phyloP scores from a whole-genome alignment of 2,797 vertebrate species.

The Malurus splendens region DNA sequence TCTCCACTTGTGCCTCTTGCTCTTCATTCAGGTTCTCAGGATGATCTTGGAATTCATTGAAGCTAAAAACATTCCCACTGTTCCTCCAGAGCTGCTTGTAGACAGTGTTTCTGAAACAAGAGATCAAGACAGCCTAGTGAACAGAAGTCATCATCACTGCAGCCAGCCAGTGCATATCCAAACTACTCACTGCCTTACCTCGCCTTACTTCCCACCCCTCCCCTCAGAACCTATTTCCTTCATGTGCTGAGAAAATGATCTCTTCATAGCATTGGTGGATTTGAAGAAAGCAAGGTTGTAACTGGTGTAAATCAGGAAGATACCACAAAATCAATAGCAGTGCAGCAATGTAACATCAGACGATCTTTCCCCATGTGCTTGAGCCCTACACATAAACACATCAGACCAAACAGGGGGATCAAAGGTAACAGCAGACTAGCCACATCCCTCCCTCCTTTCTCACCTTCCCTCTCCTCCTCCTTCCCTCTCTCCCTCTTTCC shows the following conservation, averaged over 20 bases:
- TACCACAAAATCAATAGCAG: not conserved
- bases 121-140: not conserved
- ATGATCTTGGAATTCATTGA: conserved; percentile 27
- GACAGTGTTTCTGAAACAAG: conserved; percentile 81
- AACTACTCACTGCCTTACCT: not conserved
- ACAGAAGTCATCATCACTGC: not conserved
- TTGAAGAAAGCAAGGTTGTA: not conserved
- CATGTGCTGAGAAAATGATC: not conserved
- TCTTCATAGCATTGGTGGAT: not conserved
- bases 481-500: not conserved
- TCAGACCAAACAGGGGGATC: not conserved
- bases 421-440: not conserved
- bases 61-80: conserved; percentile 65
- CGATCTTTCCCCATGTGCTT: not conserved
- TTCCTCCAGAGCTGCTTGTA: conserved; percentile 72
- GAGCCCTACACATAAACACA: not conserved
- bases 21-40: conserved; percentile 2
- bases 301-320: not conserved
- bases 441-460: not conserved
- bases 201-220: not conserved
- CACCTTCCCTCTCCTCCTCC: too few species aligned
- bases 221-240: not conserved
- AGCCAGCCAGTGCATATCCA: not conserved
- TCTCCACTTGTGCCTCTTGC: not conserved
- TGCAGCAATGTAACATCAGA: not conserved